phyloP scores from a whole-genome alignment of 2,113 vertebrate genomes.

The Microtus ochrogaster region DNA sequence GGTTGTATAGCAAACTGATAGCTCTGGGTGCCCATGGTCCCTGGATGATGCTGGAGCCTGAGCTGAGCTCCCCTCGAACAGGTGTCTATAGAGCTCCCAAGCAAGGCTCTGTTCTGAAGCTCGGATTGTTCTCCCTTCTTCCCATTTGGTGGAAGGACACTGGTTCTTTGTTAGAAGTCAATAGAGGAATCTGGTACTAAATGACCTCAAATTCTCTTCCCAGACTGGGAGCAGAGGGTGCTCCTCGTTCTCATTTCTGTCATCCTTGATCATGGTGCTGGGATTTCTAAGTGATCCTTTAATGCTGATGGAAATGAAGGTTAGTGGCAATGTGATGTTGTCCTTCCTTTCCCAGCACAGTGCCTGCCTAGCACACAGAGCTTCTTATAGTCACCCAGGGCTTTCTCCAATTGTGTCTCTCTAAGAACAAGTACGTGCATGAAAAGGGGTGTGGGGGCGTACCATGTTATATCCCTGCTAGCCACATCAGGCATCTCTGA shows the following conservation, averaged over 20 bases:
- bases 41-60: rapidly evolving
- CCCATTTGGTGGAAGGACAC: not conserved
- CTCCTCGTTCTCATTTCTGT: not conserved
- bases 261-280: conserved; percentile 21
- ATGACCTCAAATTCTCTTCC: not conserved
- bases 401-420: not conserved
- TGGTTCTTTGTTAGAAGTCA: not conserved
- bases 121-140: not conserved
- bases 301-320: conserved; percentile 45
- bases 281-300: not conserved
- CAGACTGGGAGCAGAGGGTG: not conserved
- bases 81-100: not conserved
- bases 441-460: not conserved
- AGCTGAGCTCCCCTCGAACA: not conserved
- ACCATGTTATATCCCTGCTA: not conserved
- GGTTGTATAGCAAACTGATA: not conserved
- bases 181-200: not conserved
- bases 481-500: conserved; percentile 10
- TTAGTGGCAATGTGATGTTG: not conserved
- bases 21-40: not conserved
- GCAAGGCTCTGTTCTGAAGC: not conserved
- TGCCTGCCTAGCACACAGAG: not conserved
- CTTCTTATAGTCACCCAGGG: not conserved
- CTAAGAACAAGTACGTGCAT: not conserved
- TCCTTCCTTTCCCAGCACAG: not conserved